Evolutionary conservation across 2,797 vertebrate species (phyloP).

Genomic region (Eulemur mongoz): DNA sequence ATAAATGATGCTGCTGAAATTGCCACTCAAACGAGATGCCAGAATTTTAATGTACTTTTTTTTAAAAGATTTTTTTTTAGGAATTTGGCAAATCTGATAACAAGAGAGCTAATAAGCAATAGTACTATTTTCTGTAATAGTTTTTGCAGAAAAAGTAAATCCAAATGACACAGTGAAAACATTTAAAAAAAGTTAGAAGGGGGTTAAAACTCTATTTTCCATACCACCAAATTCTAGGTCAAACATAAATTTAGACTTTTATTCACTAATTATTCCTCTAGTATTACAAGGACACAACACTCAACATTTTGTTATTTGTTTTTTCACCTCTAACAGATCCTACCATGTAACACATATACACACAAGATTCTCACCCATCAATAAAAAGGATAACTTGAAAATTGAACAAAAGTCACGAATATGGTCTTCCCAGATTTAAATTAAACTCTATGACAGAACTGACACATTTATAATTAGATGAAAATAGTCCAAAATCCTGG

Average conservation of each 20-base stretch:
- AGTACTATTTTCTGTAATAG: neutral
- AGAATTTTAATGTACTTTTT: slow-evolving; percentile 42
- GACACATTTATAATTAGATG: slow-evolving; percentile 21
- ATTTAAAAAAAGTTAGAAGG: neutral
- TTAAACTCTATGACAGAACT: slow-evolving; percentile 29
- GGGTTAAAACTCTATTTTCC: slow-evolving; percentile 16
- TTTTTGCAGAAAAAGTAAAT: slow-evolving; percentile 19
- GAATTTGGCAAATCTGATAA: slow-evolving; percentile 39
- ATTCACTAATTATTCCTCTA: neutral
- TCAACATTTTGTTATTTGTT: slow-evolving; percentile 25
- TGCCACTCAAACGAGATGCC: slow-evolving; percentile 27
- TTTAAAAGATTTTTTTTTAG: neutral
- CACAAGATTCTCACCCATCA: neutral
- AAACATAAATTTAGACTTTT: neutral
- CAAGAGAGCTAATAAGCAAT: slow-evolving; percentile 9
- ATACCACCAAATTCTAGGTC: slow-evolving; percentile 6
- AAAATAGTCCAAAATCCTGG: neutral
- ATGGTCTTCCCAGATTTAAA: slow-evolving; percentile 40
- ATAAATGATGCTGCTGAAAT: slow-evolving; percentile 42
- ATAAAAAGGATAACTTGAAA: neutral
- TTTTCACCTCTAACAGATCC: slow-evolving; percentile 12
- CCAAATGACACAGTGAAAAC: slow-evolving; percentile 23
- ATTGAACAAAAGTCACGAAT: neutral
- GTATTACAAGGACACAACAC: neutral
- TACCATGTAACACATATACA: neutral